Evolutionary conservation across 1,140 invertebrate genomes (phyloP).

Genomic region (Drosophila orena): DNA sequence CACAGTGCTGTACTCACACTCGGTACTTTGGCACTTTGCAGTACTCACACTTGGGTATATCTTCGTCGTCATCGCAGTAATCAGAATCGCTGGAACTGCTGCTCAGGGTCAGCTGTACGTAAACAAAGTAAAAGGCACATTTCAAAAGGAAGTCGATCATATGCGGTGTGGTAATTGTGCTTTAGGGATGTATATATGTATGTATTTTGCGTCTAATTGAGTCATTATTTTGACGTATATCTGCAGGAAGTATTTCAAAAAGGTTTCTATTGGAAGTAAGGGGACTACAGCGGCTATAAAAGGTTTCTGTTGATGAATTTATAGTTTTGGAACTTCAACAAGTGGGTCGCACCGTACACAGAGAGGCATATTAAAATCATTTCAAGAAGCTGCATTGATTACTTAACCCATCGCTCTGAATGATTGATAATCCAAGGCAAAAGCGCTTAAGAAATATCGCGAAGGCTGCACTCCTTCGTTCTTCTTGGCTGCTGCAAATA

Average conservation of each 20-base stretch:
- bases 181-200: too few relatives aligned
- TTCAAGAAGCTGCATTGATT: not conserved
- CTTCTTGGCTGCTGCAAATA: conserved; percentile 14
- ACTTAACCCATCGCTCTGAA: not conserved
- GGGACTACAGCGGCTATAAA: too few relatives aligned
- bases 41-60: conserved; percentile 74
- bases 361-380: not conserved
- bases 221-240: not conserved
- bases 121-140: conserved; percentile 3
- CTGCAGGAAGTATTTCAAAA: not conserved
- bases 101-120: conserved; percentile 71
- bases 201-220: not conserved
- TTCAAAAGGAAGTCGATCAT: conserved; percentile 16
- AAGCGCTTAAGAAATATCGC: conserved; percentile 8
- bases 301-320: too few relatives aligned
- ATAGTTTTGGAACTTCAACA: too few relatives aligned
- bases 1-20: not conserved
- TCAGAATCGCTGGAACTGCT: conserved; percentile 82
- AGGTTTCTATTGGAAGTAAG: not conserved
- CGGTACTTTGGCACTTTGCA: not conserved
- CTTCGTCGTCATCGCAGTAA: conserved; percentile 80
- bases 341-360: too few relatives aligned
- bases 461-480: not conserved
- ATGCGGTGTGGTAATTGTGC: not conserved
- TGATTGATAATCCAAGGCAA: conserved; percentile 12